Percentiles rank a stretch among this genome's conserved stretches.
Evolutionary conservation across 2,888 invertebrate species (phyloP).

Genomic region (Fissipunctia ypsillon): DNA sequence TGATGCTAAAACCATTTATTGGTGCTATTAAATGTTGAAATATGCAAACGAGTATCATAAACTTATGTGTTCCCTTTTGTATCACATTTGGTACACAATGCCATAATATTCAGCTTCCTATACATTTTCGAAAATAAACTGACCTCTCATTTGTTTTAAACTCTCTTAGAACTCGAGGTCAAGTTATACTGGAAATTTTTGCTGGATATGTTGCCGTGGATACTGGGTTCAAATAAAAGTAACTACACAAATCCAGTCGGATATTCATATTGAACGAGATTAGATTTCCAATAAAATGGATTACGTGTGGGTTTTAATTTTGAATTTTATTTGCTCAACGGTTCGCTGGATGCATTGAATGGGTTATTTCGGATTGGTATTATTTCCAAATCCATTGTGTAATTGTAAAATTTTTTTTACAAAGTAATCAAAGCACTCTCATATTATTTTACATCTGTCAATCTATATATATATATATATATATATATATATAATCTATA

Average conservation of each 20-base stretch:
- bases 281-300: constrained; percentile 48
- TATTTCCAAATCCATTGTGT: not conserved
- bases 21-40: constrained; percentile 56
- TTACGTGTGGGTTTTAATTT: constrained; percentile 42
- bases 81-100: constrained; percentile 20
- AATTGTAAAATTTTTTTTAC: not conserved
- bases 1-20: constrained; percentile 57
- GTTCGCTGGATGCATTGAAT: not conserved
- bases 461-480: too few species aligned
- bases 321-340: constrained; percentile 36
- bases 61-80: constrained; percentile 42
- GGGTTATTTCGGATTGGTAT: not conserved
- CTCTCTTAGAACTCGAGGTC: not conserved
- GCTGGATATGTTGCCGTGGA: too few species aligned
- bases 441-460: too few species aligned
- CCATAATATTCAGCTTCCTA: not conserved
- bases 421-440: too few species aligned
- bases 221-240: constrained; percentile 54
- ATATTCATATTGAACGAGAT: constrained; percentile 51
- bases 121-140: not conserved
- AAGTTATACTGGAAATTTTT: not conserved
- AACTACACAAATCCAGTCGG: constrained; percentile 31
- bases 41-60: constrained; percentile 62
- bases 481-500: too few species aligned
- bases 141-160: not conserved